Evolutionary conservation across 2,888 invertebrate genomes (phyloP).

Genomic region (Cantharis lateralis): DNA sequence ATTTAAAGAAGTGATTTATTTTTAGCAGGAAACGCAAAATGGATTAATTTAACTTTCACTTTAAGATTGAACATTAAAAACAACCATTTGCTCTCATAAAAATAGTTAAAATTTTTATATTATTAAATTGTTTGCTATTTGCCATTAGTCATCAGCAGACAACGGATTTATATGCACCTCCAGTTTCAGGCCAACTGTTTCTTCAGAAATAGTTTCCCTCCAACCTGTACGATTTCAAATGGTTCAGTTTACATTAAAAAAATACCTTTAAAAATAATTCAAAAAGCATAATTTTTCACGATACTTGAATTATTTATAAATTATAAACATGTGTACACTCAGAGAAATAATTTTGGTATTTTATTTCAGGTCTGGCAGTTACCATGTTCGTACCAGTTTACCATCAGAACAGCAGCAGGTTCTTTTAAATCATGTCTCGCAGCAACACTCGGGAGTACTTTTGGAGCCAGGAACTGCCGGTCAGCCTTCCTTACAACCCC

Average conservation of each 20-base stretch:
- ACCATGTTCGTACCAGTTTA: conserved; percentile 60
- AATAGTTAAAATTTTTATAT: not conserved
- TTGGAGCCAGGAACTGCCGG: conserved; percentile 55
- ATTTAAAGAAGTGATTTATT: not conserved
- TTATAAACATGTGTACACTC: no score
- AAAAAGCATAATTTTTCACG: no score
- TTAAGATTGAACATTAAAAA: not conserved
- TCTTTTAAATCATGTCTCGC: conserved; percentile 50
- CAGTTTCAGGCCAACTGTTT: no score
- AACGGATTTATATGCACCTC: not conserved
- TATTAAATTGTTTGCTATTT: not conserved
- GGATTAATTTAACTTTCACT: not conserved
- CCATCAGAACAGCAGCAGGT: conserved; percentile 57
- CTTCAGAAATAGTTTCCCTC: no score
- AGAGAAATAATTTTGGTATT: not conserved
- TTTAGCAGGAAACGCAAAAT: not conserved
- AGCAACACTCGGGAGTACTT: conserved; percentile 52
- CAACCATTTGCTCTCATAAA: not conserved
- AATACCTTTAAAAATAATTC: no score
- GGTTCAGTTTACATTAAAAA: no score
- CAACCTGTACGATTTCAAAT: no score
- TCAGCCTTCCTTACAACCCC: conserved; percentile 40
- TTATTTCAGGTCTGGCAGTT: conserved; percentile 65
- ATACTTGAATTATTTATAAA: no score
- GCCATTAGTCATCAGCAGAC: not conserved